Conservation (phyloP, 2,888 invertebrate genomes). For the Drosophila niveifrons region DNA sequence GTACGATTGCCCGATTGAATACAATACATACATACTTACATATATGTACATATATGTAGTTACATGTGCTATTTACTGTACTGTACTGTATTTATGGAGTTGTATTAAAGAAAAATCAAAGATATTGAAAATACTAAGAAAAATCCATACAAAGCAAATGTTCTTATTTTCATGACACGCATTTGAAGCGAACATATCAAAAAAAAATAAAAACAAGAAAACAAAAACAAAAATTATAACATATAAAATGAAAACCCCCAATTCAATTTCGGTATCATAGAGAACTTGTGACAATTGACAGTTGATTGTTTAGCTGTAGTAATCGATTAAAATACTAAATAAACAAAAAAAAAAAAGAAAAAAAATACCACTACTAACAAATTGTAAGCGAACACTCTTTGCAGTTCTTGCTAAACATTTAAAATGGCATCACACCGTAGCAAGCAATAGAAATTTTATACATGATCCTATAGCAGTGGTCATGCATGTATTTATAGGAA, state of each 20-base stretch:
- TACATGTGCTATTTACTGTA: constrained; percentile 65
- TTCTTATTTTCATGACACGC: constrained; percentile 70
- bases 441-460: constrained; percentile 41
- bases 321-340: constrained; percentile 4
- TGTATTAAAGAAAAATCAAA: constrained; percentile 49
- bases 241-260: constrained; percentile 11
- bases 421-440: constrained; percentile 39
- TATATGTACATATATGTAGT: constrained; percentile 38
- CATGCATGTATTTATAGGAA: constrained; percentile 43
- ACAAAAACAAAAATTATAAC: constrained; percentile 28
- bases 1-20: constrained; percentile 56
- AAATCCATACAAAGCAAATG: constrained; percentile 62
- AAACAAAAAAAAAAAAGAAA: not conserved
- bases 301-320: constrained; percentile 46
- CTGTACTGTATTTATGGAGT: constrained; percentile 69
- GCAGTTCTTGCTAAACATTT: constrained; percentile 39
- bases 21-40: constrained; percentile 25
- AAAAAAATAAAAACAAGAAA: constrained; percentile 44
- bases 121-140: constrained; percentile 18
- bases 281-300: constrained; percentile 45
- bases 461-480: constrained; percentile 30
- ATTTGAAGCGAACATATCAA: constrained; percentile 78
- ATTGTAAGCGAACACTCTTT: constrained; percentile 33
- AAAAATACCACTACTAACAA: constrained; percentile 2
- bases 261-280: constrained; percentile 43